These are phyloP conservation scores for Drosophila jambulina DNA, from an alignment of 1,140 invertebrate species.

Conservation along the genomic window DNA sequence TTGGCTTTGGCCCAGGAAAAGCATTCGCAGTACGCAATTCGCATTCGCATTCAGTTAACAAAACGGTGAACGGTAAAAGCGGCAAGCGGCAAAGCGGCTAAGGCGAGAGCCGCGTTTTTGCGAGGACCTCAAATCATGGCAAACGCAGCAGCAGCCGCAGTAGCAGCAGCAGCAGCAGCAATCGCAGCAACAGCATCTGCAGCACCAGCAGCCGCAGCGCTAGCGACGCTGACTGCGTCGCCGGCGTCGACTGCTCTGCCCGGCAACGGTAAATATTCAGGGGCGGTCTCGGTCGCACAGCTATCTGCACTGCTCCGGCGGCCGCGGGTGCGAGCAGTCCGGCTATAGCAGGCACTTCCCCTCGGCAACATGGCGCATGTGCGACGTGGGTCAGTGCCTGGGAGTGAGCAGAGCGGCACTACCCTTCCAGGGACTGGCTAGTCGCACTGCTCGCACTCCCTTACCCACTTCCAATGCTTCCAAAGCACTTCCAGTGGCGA, in stretches of 20 bases:
- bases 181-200: constrained; percentile 15
- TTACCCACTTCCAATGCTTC: constrained; percentile 45
- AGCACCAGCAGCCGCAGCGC: not conserved
- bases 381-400: constrained; percentile 5
- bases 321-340: not conserved
- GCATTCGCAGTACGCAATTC: constrained; percentile 20
- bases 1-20: constrained; percentile 54
- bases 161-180: constrained; percentile 18
- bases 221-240: constrained; percentile 20
- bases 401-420: constrained; percentile 43
- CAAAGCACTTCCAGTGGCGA: constrained; percentile 52
- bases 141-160: constrained; percentile 34
- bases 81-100: constrained; percentile 38
- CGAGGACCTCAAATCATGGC: constrained; percentile 57
- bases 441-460: constrained; percentile 41
- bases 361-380: constrained; percentile 75
- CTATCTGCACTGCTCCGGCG: constrained; percentile 50
- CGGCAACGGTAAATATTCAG: constrained; percentile 72
- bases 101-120: constrained; percentile 30
- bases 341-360: constrained; percentile 48
- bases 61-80: constrained; percentile 31
- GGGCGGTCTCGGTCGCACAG: constrained; percentile 60
- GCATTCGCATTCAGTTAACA: constrained; percentile 46
- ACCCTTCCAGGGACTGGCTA: not conserved
- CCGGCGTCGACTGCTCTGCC: constrained; percentile 41